Evolutionary conservation across 2,888 invertebrate species (phyloP), one percentile per base, ranked within the genome.

Genomic region (Arctia plantaginis): DNA sequence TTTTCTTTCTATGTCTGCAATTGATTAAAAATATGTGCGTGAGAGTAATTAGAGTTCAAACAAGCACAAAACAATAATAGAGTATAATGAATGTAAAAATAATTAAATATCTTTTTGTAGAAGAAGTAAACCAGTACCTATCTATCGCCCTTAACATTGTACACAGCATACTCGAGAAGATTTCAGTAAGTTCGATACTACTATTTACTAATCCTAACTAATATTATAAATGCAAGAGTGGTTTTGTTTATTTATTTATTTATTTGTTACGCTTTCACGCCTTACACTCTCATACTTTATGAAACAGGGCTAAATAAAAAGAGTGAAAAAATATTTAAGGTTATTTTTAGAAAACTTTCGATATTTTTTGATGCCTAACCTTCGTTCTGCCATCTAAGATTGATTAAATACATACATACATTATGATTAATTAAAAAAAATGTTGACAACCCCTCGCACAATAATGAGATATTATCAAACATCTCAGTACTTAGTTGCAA

Each of bases 401-500:
- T 27, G 55, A 15, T 8, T 20, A 69, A 35, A 41, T 41, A 62
- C 27, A 13, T 59, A 51, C 6, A 13, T 13, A 30, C 1, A 18
- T 27, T 41, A 23, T 35, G 23, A 72, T 67, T 74, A 77, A 77
- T 84, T 79, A 81, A 80, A 81, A 81, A 78, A 77, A 80, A 81
- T 77, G 72, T 78, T 76, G 70, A 75, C 66, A 75, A 55, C 23
- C 68, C 18, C 69, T 35, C 66, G 69, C 67, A 82, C 76, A 67
- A 74, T 47, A 76, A 39, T 68, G 75, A 76, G 82, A 82, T 80
- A 64, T 74, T 82, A 83, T 84, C 84, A 75, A 30, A 44, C n/a
- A 33, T 35, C 84, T 77, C 27, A 44, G 7, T 76, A 73, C 33
- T 74, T 76, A 76, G 79, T 82, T 84, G 79, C 69, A 73, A 78